Evolutionary conservation across 2,113 vertebrate species (phyloP).

Genomic region (Dromaius novaehollandiae): DNA sequence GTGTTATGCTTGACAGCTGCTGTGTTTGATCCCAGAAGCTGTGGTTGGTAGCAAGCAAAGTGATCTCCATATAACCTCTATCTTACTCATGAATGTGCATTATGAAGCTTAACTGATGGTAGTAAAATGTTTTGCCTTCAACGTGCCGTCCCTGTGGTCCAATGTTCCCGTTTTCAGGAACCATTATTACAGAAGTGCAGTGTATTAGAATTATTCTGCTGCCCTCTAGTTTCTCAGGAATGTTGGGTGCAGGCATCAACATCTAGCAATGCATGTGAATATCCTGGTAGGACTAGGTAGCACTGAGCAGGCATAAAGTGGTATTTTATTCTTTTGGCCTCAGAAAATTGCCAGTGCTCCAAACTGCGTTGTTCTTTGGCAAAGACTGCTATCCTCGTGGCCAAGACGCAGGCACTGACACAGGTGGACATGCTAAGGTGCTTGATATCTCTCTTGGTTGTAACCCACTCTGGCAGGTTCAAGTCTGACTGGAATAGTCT

Average conservation of each 20-base stretch:
- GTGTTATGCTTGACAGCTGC: slow-evolving; percentile 32
- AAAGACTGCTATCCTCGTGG: neutral
- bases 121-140: slow-evolving; percentile 64
- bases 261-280: rapidly evolving
- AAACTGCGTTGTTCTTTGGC: neutral
- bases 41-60: slow-evolving; percentile 39
- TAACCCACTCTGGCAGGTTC: neutral
- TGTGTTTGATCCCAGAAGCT: slow-evolving; percentile 53
- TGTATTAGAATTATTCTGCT: neutral
- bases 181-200: neutral
- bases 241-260: neutral
- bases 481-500: rapidly evolving
- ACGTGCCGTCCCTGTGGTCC: slow-evolving; percentile 25
- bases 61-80: slow-evolving; percentile 48
- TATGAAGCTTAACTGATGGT: slow-evolving; percentile 42
- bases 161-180: slow-evolving; percentile 53
- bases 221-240: neutral
- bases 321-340: neutral
- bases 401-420: neutral
- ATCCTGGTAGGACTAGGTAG: neutral
- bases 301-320: neutral
- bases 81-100: slow-evolving; percentile 23
- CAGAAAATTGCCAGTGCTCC: neutral
- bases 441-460: neutral
- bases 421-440: rapidly evolving